phyloP scores from a whole-genome alignment of 2,888 invertebrate genomes.

The Ophion ellenae region DNA sequence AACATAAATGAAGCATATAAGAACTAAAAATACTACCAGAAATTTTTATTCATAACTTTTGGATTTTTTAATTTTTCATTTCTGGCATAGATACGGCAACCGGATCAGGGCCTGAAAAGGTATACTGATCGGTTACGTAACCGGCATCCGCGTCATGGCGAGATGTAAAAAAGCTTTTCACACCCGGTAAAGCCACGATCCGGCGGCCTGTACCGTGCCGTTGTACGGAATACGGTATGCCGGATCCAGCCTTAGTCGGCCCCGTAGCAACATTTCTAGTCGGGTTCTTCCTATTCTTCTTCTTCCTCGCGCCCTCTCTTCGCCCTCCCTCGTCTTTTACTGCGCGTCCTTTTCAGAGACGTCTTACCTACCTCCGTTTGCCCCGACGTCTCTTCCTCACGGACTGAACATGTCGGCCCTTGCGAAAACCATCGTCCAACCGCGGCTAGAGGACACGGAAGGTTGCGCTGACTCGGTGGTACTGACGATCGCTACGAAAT shows the following conservation, averaged over 20 bases:
- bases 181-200: no score
- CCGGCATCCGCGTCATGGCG: no score
- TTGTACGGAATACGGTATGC: background rate
- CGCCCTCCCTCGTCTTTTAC: conserved; percentile 62
- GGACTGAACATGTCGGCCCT: background rate
- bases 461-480: background rate
- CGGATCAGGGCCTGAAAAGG: no score
- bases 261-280: background rate
- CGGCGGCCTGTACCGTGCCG: background rate
- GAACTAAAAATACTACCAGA: no score
- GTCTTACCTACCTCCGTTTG: conserved; percentile 61
- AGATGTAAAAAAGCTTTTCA: no score
- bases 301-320: conserved; percentile 52
- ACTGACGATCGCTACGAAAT: background rate
- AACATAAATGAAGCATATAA: no score
- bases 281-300: conserved; percentile 41
- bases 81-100: no score
- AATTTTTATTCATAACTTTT: no score
- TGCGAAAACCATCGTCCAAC: conserved; percentile 13
- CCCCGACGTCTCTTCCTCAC: conserved; percentile 29
- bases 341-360: conserved; percentile 63
- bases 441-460: conserved; percentile 15
- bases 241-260: no score
- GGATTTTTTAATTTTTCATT: no score
- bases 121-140: no score